Evolutionary conservation across 2,797 vertebrate species (phyloP).

Genomic region (Coccyzus lansbergi): DNA sequence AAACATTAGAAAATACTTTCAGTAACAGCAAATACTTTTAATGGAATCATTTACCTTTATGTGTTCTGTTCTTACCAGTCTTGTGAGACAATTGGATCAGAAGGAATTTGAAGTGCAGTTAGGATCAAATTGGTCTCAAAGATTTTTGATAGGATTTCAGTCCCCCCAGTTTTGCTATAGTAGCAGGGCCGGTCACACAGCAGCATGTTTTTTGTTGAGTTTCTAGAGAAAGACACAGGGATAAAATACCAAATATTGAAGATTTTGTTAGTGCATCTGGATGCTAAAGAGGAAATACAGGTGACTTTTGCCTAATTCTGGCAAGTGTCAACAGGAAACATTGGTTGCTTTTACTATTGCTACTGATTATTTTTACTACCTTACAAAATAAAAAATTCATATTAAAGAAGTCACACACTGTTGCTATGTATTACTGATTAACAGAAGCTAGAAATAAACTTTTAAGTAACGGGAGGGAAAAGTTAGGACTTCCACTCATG

Average conservation of each 20-base stretch:
- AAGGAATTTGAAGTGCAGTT: constrained; percentile 42
- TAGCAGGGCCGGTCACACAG: constrained; percentile 17
- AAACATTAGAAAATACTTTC: not conserved
- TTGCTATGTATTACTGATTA: not conserved
- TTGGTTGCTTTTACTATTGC: not conserved
- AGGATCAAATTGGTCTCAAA: constrained; percentile 43
- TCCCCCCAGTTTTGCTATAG: constrained; percentile 53
- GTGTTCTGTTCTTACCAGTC: constrained; percentile 53
- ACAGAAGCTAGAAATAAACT: not conserved
- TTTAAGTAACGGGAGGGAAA: not conserved
- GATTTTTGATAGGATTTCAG: constrained; percentile 32
- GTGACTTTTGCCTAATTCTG: not conserved
- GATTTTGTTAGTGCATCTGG: not conserved
- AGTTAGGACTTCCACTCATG: not conserved
- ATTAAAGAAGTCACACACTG: not conserved
- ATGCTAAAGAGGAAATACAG: not conserved
- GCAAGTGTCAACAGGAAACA: not conserved
- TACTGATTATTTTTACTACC: not conserved
- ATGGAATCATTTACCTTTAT: not conserved
- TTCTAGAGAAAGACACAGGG: not conserved
- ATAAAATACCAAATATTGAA: not conserved
- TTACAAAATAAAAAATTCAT: not conserved
- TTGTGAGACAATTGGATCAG: constrained; percentile 30
- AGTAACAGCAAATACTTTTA: not conserved
- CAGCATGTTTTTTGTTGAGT: constrained; percentile 37